Evolutionary conservation across 2,113 vertebrate species (phyloP).

Genomic region (Gavia stellata): DNA sequence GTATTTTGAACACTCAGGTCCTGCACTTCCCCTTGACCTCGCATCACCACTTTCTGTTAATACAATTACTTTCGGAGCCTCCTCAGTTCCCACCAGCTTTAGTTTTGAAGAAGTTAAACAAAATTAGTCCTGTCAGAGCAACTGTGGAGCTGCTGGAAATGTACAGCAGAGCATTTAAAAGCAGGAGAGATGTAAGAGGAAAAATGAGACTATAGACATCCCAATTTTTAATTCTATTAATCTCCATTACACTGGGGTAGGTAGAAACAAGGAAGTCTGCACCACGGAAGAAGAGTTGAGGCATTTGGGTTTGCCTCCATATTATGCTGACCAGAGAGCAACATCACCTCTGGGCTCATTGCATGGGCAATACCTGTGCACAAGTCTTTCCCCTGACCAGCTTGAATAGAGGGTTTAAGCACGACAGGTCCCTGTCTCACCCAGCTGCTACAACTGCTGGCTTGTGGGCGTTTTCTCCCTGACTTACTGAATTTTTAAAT

Average conservation of each 20-base stretch:
- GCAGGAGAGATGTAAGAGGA: not conserved
- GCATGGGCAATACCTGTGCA: not conserved
- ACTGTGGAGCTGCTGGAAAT: not conserved
- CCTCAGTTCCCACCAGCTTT: not conserved
- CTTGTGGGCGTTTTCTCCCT: not conserved
- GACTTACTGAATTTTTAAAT: not conserved
- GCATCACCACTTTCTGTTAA: not conserved
- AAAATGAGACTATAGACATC: not conserved
- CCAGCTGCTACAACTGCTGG: not conserved
- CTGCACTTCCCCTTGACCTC: slow-evolving; percentile 22
- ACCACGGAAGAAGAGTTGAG: not conserved
- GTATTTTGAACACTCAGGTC: slow-evolving; percentile 1
- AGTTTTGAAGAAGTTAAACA: not conserved
- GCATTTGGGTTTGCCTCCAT: not conserved
- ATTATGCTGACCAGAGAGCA: not conserved
- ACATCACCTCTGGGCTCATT: not conserved
- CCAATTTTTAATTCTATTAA: not conserved
- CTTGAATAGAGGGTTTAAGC: not conserved
- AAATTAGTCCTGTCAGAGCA: not conserved
- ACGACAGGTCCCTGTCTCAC: not conserved
- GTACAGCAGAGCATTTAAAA: not conserved
- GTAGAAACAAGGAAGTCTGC: not conserved
- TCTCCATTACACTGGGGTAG: not conserved
- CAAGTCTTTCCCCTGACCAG: not conserved
- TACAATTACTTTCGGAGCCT: not conserved